Evolutionary conservation across 1,140 invertebrate species (phyloP), one percentile per base, ranked within the genome.

Genomic region (Drosophila kohkoa): DNA sequence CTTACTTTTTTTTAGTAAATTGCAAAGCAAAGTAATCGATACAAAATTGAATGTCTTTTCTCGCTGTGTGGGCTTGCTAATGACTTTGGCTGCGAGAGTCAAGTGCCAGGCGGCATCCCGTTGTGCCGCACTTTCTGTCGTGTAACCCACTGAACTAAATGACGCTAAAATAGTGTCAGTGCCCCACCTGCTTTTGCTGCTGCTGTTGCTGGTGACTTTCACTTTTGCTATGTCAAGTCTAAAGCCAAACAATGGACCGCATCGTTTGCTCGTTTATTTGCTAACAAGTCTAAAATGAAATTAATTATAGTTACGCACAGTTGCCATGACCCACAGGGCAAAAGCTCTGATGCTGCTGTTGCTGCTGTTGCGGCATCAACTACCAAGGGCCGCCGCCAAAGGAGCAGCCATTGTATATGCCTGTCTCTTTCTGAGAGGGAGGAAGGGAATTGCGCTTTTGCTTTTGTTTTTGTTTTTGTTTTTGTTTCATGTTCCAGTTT

Each of bases 211-310:
- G 2, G 30, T 43, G 51, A 15, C 59, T 20, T 64, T 51, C 15
- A 28, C 49, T 41, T 54, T 65, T 10, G n/a, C 16, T 25, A 20
- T 52, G 55, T 51, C 58, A 66, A 49, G 72, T 48, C 59, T 71
- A 62, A 52, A 64, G 69, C 55, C 63, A 71, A 81, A 70, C 70
- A 81, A 66, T 46, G 75, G 72, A 83, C 83, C 85, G 64, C 83
- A 88, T 88, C 83, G 83, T 87, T 87, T 87, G 83, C 83, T 89
- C 83, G 85, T 83, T 88, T 88, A 88, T 89, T 88, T 88, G 83
- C 83, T 83, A 88, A 88, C 85, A 87, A 81, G 83, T 88, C 83
- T 89, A 88, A 88, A 88, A 88, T 88, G 83, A 88, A 89, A 88
- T 88, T 88, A 88, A 88, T 88, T 83, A 88, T 88, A 88, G 83